A percentile compares a stretch with the other conserved stretches of the same genome.
phyloP scores from a whole-genome alignment of 1,140 invertebrate species.

The Yoshiicerus persimilis region DNA sequence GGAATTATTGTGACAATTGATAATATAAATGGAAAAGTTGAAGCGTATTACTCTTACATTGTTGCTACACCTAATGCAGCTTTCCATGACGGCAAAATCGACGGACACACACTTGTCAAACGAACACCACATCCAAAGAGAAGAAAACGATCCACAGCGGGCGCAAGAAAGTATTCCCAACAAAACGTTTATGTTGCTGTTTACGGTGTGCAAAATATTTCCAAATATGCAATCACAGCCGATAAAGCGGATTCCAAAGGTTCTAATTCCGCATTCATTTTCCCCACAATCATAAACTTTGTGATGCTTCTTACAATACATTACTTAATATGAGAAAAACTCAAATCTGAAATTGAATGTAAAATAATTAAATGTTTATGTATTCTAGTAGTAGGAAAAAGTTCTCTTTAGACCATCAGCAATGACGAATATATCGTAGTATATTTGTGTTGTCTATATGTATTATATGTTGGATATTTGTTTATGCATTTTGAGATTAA shows the following conservation, averaged over 20 bases:
- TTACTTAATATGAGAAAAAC: too few species aligned
- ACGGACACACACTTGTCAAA: not conserved
- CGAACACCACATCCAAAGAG: not conserved
- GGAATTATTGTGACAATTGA: not conserved
- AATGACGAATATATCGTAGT: too few species aligned
- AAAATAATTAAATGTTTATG: too few species aligned
- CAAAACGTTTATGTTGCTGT: not conserved
- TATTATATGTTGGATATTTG: too few species aligned
- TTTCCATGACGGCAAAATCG: not conserved
- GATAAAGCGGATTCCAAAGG: too few species aligned
- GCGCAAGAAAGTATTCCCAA: not conserved
- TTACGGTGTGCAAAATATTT: not conserved
- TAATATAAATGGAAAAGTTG: not conserved
- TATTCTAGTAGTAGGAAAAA: too few species aligned
- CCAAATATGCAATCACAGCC: not conserved
- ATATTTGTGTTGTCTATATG: too few species aligned
- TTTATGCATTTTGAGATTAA: too few species aligned
- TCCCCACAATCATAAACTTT: too few species aligned
- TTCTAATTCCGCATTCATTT: not conserved
- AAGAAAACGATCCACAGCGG: not conserved
- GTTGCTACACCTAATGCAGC: not conserved
- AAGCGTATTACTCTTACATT: not conserved
- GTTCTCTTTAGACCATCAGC: too few species aligned
- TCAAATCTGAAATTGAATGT: too few species aligned
- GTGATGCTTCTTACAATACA: too few species aligned